Conservation (phyloP, 2,797 vertebrate species). For the Pseudomugil tenellus region DNA sequence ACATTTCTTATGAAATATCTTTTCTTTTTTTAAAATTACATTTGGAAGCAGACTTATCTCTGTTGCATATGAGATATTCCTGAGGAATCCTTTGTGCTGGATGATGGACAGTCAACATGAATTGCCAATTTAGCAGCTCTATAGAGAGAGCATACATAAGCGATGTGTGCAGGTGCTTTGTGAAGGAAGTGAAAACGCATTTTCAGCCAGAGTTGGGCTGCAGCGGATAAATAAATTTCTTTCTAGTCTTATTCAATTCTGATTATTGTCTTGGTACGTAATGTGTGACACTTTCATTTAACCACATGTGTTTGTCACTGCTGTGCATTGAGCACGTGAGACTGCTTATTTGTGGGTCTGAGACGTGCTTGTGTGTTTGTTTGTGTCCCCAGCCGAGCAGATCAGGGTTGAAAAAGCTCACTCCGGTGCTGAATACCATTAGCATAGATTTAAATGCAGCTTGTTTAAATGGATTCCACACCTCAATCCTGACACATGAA, state of each 20-base stretch:
- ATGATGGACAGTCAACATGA: conserved; percentile 44
- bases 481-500: conserved; percentile 33
- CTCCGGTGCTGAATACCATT: conserved; percentile 57
- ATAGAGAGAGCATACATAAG: conserved; percentile 4
- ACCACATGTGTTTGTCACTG: conserved; percentile 52
- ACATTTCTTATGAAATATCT: conserved; percentile 16
- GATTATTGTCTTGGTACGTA: conserved; percentile 40
- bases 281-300: conserved; percentile 57
- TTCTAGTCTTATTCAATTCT: conserved; percentile 44
- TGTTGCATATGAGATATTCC: conserved; percentile 47
- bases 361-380: conserved; percentile 7
- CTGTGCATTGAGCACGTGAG: conserved; percentile 10
- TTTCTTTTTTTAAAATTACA: conserved; percentile 24
- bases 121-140: conserved; percentile 47
- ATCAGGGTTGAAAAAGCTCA: conserved; percentile 44
- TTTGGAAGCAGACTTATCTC: conserved; percentile 36
- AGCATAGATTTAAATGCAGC: conserved; percentile 70
- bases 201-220: conserved; percentile 14
- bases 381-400: conserved; percentile 17
- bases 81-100: conserved; percentile 9
- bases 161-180: conserved; percentile 4
- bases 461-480: conserved; percentile 55
- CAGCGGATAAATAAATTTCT: conserved; percentile 25
- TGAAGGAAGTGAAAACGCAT: conserved; percentile 8
- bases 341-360: conserved; percentile 6